phyloP scores from a whole-genome alignment of 2,888 invertebrate species.

The Melangyna quadrimaculata region DNA sequence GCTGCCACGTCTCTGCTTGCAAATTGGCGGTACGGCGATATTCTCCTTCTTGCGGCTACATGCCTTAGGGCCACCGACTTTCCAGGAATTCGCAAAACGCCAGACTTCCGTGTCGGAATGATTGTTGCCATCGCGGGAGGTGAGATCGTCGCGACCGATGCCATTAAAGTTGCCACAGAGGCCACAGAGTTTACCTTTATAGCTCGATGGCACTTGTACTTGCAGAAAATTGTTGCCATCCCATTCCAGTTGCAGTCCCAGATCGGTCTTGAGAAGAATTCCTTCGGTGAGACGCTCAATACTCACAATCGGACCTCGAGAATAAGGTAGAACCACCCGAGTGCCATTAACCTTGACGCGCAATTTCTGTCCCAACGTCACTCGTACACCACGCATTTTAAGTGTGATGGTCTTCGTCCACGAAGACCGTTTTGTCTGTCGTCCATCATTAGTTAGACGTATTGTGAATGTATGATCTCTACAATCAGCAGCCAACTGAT shows the following conservation, averaged over 20 bases:
- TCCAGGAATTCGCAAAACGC: constrained; percentile 94
- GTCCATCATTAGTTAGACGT: constrained; percentile 93
- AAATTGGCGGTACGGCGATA: constrained; percentile 81
- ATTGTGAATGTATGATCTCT: constrained; percentile 90
- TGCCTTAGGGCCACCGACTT: constrained; percentile 90
- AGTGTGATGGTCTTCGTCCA: constrained; percentile 95
- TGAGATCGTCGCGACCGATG: constrained; percentile 91
- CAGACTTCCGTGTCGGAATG: constrained; percentile 84
- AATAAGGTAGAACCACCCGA: constrained; percentile 87
- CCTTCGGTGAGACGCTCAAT: constrained; percentile 85
- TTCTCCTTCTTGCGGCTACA: constrained; percentile 84
- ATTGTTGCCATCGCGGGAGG: constrained; percentile 85
- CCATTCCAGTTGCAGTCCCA: constrained; percentile 94
- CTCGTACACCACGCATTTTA: constrained; percentile 87
- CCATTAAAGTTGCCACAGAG: constrained; percentile 97
- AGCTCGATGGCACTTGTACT: constrained; percentile 88
- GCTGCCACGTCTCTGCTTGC: constrained; percentile 82
- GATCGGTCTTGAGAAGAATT: constrained; percentile 85
- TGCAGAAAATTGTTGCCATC: constrained; percentile 96
- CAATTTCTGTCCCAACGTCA: constrained; percentile 93
- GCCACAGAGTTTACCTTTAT: constrained; percentile 91
- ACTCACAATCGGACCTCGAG: constrained; percentile 82
- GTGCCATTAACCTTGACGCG: constrained; percentile 93
- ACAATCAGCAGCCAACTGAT: constrained; percentile 93
- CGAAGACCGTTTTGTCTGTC: constrained; percentile 90